These are phyloP conservation scores for Acipenser oxyrinchus DNA, from an alignment of 2,797 vertebrate species.

Conservation along the genomic window DNA sequence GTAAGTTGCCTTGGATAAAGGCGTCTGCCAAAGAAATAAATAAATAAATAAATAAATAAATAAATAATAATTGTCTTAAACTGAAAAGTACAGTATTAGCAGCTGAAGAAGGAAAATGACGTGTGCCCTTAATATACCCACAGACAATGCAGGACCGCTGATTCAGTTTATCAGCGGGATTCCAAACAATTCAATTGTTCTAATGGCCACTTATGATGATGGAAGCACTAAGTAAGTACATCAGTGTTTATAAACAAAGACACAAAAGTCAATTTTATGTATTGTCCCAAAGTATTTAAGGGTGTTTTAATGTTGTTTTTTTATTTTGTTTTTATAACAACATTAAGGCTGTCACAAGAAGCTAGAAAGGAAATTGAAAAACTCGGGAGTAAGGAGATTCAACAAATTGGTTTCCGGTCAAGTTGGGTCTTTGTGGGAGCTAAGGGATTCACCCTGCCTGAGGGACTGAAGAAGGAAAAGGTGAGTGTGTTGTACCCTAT, in stretches of 20 bases:
- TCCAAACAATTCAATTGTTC: conserved; percentile 37
- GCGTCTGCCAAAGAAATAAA: too few relatives aligned
- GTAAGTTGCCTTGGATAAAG: too few relatives aligned
- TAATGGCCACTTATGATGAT: conserved; percentile 56
- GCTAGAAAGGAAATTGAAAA: conserved; percentile 39
- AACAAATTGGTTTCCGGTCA: conserved; percentile 50
- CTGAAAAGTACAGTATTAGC: not conserved
- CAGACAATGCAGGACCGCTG: conserved; percentile 51
- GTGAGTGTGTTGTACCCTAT: conserved; percentile 30
- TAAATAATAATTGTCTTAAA: too few relatives aligned
- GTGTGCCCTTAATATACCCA: not conserved
- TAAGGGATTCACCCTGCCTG: conserved; percentile 53
- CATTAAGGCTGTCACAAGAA: conserved; percentile 32
- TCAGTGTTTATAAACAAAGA: not conserved
- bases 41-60: not conserved
- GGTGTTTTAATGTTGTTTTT: not conserved
- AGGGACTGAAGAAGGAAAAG: conserved; percentile 51
- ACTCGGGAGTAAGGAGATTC: conserved; percentile 54
- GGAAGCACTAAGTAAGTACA: conserved; percentile 43
- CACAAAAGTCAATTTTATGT: not conserved
- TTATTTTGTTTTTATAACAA: too few relatives aligned
- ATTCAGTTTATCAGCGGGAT: conserved; percentile 39
- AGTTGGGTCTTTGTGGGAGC: conserved; percentile 56
- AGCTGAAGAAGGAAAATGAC: not conserved
- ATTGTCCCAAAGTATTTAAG: not conserved